These are phyloP conservation scores for Ceriagrion tenellum DNA, from an alignment of 2,888 invertebrate species.

Conservation along the genomic window DNA sequence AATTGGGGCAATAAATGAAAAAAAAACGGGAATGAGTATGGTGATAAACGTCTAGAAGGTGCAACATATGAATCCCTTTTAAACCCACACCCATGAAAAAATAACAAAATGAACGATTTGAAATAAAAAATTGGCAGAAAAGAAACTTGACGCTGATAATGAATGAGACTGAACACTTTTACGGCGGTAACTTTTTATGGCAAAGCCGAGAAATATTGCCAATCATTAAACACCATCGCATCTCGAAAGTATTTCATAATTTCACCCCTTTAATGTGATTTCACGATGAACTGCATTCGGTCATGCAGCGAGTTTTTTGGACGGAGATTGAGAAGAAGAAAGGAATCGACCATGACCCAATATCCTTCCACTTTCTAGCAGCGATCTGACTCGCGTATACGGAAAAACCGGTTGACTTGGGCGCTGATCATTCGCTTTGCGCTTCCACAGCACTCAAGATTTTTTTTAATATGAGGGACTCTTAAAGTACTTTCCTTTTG, in stretches of 20 bases:
- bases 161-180: background rate
- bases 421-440: constrained; percentile 28
- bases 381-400: background rate
- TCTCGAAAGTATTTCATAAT: no score
- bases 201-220: background rate
- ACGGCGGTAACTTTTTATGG: background rate
- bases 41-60: no score
- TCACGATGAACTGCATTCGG: constrained; percentile 10
- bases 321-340: background rate
- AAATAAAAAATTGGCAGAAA: background rate
- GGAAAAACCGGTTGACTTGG: constrained; percentile 57
- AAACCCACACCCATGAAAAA: no score
- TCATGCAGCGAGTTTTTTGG: background rate
- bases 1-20: no score
- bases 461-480: background rate
- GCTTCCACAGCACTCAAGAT: background rate
- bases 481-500: background rate
- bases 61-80: no score
- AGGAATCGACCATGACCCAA: constrained; percentile 52
- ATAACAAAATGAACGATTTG: no score
- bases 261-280: background rate
- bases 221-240: background rate
- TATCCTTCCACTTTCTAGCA: constrained; percentile 37
- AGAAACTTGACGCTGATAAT: background rate
- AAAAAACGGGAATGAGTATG: no score